Percentiles rank a stretch among this genome's conserved stretches.
These are phyloP conservation scores for Xenopus laevis DNA, from an alignment of 2,113 vertebrate genomes.

Conservation along the genomic window DNA sequence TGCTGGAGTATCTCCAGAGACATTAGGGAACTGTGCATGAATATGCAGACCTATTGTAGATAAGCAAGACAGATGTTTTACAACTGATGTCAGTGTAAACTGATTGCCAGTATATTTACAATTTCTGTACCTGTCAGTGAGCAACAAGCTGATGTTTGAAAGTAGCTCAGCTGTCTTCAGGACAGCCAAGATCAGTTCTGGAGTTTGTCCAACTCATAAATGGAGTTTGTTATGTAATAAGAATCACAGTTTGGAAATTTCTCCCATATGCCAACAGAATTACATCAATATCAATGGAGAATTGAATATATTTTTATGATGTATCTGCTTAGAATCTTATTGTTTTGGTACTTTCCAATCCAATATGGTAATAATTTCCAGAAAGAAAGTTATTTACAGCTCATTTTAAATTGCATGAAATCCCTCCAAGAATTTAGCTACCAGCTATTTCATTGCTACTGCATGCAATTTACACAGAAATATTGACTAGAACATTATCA, in stretches of 20 bases:
- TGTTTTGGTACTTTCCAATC: conserved; percentile 2
- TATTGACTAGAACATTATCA: conserved; percentile 26
- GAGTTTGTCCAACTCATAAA: conserved; percentile 40
- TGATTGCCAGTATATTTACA: conserved; percentile 51
- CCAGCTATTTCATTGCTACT: conserved; percentile 13
- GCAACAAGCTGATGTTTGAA: conserved; percentile 43
- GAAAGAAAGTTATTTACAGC: conserved; percentile 7
- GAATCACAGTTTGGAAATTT: conserved; percentile 18
- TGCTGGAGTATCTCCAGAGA: conserved; percentile 59
- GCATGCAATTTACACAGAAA: conserved; percentile 23
- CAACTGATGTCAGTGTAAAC: conserved; percentile 56
- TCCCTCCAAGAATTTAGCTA: conserved; percentile 13
- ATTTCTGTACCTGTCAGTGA: conserved; percentile 37
- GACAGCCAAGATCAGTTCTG: conserved; percentile 33
- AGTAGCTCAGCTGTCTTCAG: conserved; percentile 39
- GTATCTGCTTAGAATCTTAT: background rate
- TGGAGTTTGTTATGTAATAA: conserved; percentile 36
- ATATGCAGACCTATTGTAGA: conserved; percentile 62
- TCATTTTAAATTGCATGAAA: conserved; percentile 21
- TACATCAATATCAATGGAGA: background rate
- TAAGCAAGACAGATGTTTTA: conserved; percentile 66
- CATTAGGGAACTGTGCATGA: conserved; percentile 65
- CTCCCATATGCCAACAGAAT: conserved; percentile 33
- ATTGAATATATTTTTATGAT: conserved; percentile 24
- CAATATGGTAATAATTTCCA: background rate